phyloP scores from a whole-genome alignment of 2,888 invertebrate genomes.

The Cheilosia scutellata region DNA sequence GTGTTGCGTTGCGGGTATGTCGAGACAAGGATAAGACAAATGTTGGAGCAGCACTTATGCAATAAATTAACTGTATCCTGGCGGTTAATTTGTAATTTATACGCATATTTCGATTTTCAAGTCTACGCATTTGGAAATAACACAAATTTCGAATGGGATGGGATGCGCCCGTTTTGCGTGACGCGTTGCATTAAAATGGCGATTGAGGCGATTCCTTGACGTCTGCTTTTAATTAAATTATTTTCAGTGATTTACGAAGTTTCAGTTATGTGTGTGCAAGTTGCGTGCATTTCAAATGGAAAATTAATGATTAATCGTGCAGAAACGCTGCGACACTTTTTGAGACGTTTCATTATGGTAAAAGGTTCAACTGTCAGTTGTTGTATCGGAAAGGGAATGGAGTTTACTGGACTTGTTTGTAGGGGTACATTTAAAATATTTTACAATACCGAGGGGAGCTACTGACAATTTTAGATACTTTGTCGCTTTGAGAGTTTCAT shows the following conservation, averaged over 20 bases:
- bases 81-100: conserved; percentile 75
- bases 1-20: conserved; percentile 1
- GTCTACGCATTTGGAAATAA: conserved; percentile 59
- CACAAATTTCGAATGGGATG: conserved; percentile 16
- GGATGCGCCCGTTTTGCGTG: not conserved
- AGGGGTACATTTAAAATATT: not conserved
- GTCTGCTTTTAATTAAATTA: conserved; percentile 63
- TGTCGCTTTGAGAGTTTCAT: too few species aligned
- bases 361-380: not conserved
- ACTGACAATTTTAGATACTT: too few species aligned
- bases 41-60: conserved; percentile 58
- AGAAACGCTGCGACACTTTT: conserved; percentile 1
- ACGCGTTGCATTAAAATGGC: too few species aligned
- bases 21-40: conserved; percentile 64
- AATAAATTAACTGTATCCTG: conserved; percentile 72
- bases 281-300: conserved; percentile 21
- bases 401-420: conserved; percentile 15
- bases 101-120: conserved; percentile 70
- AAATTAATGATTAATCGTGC: conserved; percentile 41
- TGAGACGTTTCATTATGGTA: conserved; percentile 35
- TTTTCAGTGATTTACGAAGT: conserved; percentile 53
- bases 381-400: not conserved
- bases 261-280: not conserved
- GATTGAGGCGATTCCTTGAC: conserved; percentile 9
- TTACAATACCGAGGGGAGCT: not conserved